Conservation (phyloP, 2,797 vertebrate species). For the Lutjanus campechanus region DNA sequence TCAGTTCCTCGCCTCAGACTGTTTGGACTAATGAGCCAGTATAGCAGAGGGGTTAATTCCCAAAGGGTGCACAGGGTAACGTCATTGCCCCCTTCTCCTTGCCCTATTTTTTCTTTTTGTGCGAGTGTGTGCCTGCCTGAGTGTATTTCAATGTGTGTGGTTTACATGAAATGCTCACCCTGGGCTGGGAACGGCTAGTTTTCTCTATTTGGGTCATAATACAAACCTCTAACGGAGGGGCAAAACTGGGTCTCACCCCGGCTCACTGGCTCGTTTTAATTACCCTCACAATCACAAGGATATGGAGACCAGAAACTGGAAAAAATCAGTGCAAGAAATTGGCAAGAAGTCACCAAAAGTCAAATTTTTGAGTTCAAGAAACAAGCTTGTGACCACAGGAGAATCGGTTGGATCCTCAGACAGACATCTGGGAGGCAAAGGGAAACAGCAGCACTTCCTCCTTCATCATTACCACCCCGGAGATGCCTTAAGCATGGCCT, state of each 20-base stretch:
- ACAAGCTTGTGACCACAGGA: background rate
- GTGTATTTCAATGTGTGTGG: conserved; percentile 36
- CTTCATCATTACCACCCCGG: background rate
- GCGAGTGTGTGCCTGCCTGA: conserved; percentile 30
- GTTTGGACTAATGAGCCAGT: conserved; percentile 81
- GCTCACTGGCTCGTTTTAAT: conserved; percentile 27
- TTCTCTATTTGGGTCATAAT: conserved; percentile 58
- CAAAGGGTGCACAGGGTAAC: conserved; percentile 52
- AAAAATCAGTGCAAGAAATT: conserved; percentile 19
- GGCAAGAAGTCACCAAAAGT: background rate
- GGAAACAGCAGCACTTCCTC: background rate
- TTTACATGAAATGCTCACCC: conserved; percentile 33
- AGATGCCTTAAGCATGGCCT: conserved; percentile 5
- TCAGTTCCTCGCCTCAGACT: conserved; percentile 61
- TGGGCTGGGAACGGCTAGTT: conserved; percentile 19
- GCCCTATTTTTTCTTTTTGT: conserved; percentile 75
- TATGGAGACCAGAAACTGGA: conserved; percentile 14
- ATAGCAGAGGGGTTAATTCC: conserved; percentile 71
- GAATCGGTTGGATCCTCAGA: background rate
- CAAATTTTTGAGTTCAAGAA: background rate
- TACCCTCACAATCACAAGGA: conserved; percentile 1
- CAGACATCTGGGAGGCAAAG: background rate
- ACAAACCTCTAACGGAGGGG: conserved; percentile 37
- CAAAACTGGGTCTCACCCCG: conserved; percentile 49
- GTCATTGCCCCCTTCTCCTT: conserved; percentile 70